Evolutionary conservation across 2,888 invertebrate genomes (phyloP).

Genomic region (Dascillus cervinus): DNA sequence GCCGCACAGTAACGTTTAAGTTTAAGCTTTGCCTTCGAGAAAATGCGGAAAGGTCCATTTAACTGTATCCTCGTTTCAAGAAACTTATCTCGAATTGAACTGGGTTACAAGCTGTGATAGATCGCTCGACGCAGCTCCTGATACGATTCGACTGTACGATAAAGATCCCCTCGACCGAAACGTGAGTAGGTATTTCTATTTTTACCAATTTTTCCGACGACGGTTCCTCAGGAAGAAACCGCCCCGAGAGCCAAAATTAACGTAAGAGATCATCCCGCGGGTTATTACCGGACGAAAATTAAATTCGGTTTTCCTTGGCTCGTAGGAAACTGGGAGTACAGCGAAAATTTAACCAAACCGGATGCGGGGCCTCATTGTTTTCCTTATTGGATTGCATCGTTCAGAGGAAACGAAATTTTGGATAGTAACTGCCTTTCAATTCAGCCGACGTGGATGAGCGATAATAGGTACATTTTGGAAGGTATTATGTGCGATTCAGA

Average conservation of each 20-base stretch:
- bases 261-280: conserved; percentile 38
- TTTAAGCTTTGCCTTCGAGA: conserved; percentile 4
- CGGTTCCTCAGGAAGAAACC: conserved; percentile 40
- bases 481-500: no score
- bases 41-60: conserved; percentile 45
- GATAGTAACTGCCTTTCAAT: conserved; percentile 67
- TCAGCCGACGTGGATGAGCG: conserved; percentile 80
- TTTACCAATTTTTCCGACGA: conserved; percentile 1
- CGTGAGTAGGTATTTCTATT: conserved; percentile 21
- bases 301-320: conserved; percentile 49
- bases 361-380: conserved; percentile 52
- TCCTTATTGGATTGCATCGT: conserved; percentile 65
- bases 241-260: conserved; percentile 39
- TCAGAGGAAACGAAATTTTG: conserved; percentile 49
- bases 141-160: conserved; percentile 33
- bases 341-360: conserved; percentile 28
- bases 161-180: conserved; percentile 33
- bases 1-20: no score
- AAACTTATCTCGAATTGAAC: conserved; percentile 46
- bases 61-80: conserved; percentile 45
- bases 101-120: conserved; percentile 41
- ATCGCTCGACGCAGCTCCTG: conserved; percentile 28
- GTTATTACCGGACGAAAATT: conserved; percentile 46
- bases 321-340: conserved; percentile 54
- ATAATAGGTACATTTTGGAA: conserved; percentile 44